Evolutionary conservation across 2,113 vertebrate species (phyloP), one percentile per base, ranked within the genome.

Genomic region (Pelecanoides urinatrix): DNA sequence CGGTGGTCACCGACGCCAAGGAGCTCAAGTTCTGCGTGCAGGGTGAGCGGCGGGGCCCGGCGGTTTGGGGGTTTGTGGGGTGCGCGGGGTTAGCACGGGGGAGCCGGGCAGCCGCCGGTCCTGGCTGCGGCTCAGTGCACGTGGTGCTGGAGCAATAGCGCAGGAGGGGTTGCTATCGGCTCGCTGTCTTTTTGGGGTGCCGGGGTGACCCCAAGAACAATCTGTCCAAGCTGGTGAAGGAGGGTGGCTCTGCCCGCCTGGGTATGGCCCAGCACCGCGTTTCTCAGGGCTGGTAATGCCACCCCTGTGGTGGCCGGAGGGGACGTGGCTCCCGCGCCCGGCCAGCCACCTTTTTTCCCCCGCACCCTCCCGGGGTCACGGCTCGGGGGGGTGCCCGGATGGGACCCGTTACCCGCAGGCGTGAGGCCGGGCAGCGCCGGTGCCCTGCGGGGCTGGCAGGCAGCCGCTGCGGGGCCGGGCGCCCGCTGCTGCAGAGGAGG

Each of bases 1-100:
- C 92, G 0, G 99, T 99, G 12, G 96, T 99, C 97, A 99, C 98
- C 0, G 99, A 99, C 2, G 97, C 98, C 71, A 99, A 99, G 94
- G 99, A 99, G 96, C 99, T 99, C 59, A 99, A 99, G 97, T 99
- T 99, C 94, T 99, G 99, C 4, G 76, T 99, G 67, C 99, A 99
- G 98, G 99, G 99, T 99, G 97, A 99, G 99, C 7, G 2, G 7
- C 1, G n/a, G 21, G 16, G 15, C 11, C 90, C 3, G 8, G 45
- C 7, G 12, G 27, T 1, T 2, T 1, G 1, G 3, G 50, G 44
- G 7, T 25, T 70, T 22, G 36, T 14, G 40, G 55, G 40, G 25
- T 26, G 61, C 6, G 2, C 0, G 3, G 42, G n/a, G 21, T 40
- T 13, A 9, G 81, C 34, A 4, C 0, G 0, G 30, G 53, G 56